phyloP scores from a whole-genome alignment of 92 coral and sea anemone species.

The Chrysogorgia sp. region DNA sequence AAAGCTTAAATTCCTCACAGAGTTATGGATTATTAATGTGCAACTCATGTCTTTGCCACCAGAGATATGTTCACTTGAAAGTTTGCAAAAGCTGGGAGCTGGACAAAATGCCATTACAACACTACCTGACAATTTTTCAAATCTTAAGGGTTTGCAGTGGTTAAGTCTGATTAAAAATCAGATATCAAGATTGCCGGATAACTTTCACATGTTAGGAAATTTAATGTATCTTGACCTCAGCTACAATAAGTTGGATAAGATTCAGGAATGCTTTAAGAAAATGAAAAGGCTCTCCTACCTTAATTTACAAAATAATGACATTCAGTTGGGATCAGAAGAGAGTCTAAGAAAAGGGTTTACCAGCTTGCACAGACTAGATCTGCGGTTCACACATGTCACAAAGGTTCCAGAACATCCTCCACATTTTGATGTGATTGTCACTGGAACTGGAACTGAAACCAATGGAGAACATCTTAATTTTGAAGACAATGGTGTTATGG shows the following conservation, averaged over 20 bases:
- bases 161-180: conserved; percentile 75
- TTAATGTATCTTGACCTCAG: conserved; percentile 74
- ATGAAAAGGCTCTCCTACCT: conserved; percentile 64
- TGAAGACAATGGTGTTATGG: background rate
- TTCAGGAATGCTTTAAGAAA: conserved; percentile 68
- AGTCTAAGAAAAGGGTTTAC: conserved; percentile 46
- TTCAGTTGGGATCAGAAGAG: conserved; percentile 55
- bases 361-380: conserved; percentile 67
- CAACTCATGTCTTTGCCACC: conserved; percentile 92
- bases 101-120: conserved; percentile 74
- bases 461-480: background rate
- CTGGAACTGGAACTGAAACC: background rate
- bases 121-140: conserved; percentile 74
- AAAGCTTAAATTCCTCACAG: conserved; percentile 68
- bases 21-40: conserved; percentile 85
- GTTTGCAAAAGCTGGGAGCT: conserved; percentile 83
- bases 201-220: conserved; percentile 63
- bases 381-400: conserved; percentile 70
- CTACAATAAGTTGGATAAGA: conserved; percentile 63
- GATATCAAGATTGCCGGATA: conserved; percentile 65
- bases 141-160: conserved; percentile 72
- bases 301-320: conserved; percentile 67
- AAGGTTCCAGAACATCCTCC: conserved; percentile 70
- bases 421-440: conserved; percentile 68
- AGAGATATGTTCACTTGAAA: conserved; percentile 78